Percentiles rank a stretch among this genome's conserved stretches.
Conservation (phyloP, 2,888 invertebrate species). For the Sesia bembeciformis region DNA sequence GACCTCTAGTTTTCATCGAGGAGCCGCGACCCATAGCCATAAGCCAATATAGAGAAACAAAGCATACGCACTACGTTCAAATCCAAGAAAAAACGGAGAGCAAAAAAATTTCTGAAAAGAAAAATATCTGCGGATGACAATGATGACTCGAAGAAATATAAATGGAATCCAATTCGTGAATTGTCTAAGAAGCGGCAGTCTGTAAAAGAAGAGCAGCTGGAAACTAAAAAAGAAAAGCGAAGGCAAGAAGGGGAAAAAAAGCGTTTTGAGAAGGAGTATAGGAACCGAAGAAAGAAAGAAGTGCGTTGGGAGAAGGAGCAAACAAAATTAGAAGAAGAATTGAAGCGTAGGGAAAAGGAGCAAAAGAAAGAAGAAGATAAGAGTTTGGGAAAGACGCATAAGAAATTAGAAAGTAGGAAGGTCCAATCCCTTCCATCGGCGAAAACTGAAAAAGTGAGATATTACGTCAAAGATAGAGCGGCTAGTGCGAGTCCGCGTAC, state of each 20-base stretch:
- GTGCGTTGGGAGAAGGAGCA: constrained; percentile 4
- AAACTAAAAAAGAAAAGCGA: constrained; percentile 7
- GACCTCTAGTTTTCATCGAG: constrained; percentile 23
- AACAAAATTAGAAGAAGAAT: constrained; percentile 8
- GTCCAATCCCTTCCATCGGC: neutral
- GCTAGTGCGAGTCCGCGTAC: neutral
- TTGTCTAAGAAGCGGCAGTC: constrained; percentile 22
- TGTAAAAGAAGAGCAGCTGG: constrained; percentile 9
- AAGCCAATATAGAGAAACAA: constrained; percentile 13
- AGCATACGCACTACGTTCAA: constrained; percentile 1
- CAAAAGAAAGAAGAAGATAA: neutral
- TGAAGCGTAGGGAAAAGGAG: neutral
- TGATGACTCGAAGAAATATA: neutral
- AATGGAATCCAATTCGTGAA: constrained; percentile 8
- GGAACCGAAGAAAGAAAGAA: constrained; percentile 6
- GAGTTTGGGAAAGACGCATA: neutral
- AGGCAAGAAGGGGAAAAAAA: neutral
- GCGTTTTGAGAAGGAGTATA: constrained; percentile 3
- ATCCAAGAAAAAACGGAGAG: constrained; percentile 9
- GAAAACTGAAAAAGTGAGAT: neutral
- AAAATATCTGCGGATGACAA: neutral
- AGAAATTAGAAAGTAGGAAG: neutral
- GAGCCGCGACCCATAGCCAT: constrained; percentile 23
- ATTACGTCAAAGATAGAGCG: neutral
- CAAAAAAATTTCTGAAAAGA: neutral